Evolutionary conservation across 2,113 vertebrate species (phyloP).

Genomic region (Piaya cayana): DNA sequence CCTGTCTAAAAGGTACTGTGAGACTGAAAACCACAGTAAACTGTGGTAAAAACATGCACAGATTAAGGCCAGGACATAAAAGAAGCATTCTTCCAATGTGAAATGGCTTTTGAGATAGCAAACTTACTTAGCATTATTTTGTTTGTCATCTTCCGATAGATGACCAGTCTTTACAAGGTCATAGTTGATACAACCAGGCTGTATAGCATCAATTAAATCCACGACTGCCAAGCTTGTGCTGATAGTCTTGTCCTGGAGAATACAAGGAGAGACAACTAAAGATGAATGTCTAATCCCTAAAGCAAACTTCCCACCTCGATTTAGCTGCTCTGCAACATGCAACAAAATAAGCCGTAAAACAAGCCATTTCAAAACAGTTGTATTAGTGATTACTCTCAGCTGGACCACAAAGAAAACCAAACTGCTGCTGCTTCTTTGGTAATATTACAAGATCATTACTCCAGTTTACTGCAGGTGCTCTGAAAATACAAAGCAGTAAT

Average conservation of each 20-base stretch:
- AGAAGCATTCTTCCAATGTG: background rate
- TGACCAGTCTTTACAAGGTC: constrained; percentile 91
- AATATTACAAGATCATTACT: background rate
- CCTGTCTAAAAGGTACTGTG: background rate
- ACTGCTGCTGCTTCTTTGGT: background rate
- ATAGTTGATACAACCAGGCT: constrained; percentile 91
- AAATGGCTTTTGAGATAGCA: background rate
- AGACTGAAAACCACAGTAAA: background rate
- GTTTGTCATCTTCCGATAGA: constrained; percentile 89
- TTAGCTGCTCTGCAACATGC: background rate
- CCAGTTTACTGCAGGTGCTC: background rate
- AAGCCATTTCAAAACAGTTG: background rate
- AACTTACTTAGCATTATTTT: constrained; percentile 95
- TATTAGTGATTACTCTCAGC: background rate
- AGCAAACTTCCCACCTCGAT: background rate
- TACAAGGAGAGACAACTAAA: background rate
- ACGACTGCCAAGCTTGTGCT: constrained; percentile 92
- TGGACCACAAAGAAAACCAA: background rate
- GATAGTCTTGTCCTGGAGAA: constrained; percentile 89
- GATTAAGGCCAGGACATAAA: background rate
- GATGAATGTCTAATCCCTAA: background rate
- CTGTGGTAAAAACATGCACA: background rate
- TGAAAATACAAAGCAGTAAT: background rate
- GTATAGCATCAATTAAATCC: constrained; percentile 97
- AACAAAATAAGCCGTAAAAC: background rate